Base-by-base conservation (phyloP, 2,888 invertebrate species). In the Acrobeloides nanus region DNA sequence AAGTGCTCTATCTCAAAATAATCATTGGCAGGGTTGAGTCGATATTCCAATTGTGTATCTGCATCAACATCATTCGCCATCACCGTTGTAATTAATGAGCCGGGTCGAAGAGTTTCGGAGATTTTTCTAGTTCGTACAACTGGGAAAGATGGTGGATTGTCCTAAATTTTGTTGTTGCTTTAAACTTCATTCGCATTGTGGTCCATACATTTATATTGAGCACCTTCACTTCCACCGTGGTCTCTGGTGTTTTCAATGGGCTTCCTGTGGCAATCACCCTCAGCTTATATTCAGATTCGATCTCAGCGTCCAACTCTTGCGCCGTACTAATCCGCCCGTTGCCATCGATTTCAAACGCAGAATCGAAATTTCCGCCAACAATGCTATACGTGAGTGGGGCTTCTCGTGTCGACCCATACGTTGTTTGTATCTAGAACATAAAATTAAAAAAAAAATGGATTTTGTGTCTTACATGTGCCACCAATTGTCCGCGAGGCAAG, bases 41-140 rank as follows among this genome's bases (percentile, higher is more conserved):
- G 53, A 45, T 64, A 69, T 39, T 66, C 58, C 31, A 68, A 39
- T 4, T 51, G 27, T 3, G 92, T 90, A 76, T 87, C 85, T 42
- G 87, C 87, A 78, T 97, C 95, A 48, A 90, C 90, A 77, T 97
- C 95, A 76, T 92, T 95, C 42, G 95, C 95, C 21, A 89, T 87
- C 61, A 93, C 84, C 55, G 86, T 84, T 58, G 89, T 86, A 57
- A 97, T 80, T 44, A 87, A 83, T 17, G 86, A 83, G 35, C 93
- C 95, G 52, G 77, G 72, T 38, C 75, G 75, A 10, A 75, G 68
- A 46, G 72, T 78, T 78, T 67, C 67, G 2, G 54, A 32, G 7
- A 67, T 48, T 39, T 57, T 51, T 21, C 56, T 37, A 7, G 49
- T 81, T 68, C 83, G 84, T 59, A 85, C 84, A 45, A 86, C 86